Base-by-base conservation (phyloP, 2,797 vertebrate species). In the Benthosema pterotum region DNA sequence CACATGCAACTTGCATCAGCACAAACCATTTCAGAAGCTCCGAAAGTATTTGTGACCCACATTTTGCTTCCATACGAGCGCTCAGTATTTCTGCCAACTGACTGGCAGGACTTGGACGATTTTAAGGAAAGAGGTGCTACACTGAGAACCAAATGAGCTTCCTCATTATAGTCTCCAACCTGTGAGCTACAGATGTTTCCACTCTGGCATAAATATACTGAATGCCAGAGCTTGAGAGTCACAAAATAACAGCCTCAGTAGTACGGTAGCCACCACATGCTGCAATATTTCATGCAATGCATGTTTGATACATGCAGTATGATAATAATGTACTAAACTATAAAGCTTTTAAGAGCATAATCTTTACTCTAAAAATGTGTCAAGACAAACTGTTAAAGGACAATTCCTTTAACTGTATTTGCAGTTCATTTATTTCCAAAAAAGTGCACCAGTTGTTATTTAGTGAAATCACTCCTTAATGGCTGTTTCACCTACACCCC, bases 131-230 rank as follows among this genome's bases (percentile, higher is more conserved):
- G 32, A 38, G 9, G 32, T 38, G 32, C 32, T 62, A n/a, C 43
- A 78, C 46, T 52, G 47, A 54, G 60, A 74, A 65, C 46, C 72
- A 72, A 73, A 57, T 54, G 16, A 64, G 38, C 49, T 46, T 62
- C 25, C 52, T 70, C 60, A 72, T 78, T 64, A 74, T 75, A 57
- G 68, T 69, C 25, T 61, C 56, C 3, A 13, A 9, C 50, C 57
- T 77, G 17, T 52, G 57, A 58, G 61, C 52, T 56, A 48, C 15
- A 12, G 8, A 53, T 62, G 11, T 71, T 47, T 52, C 32, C 32
- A 38, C 32, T 38, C 8, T 2, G 8, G 32, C 28, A 32, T 58
- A 42, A 9, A 11, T 5, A 11, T 17, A n/a, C 48, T 16, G 16
- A 49, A 50, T 12, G 38, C 14, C 42, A 42, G 9, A 67, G 49